Conservation (phyloP, 2,888 invertebrate genomes). For the Zelleria hepariella region DNA sequence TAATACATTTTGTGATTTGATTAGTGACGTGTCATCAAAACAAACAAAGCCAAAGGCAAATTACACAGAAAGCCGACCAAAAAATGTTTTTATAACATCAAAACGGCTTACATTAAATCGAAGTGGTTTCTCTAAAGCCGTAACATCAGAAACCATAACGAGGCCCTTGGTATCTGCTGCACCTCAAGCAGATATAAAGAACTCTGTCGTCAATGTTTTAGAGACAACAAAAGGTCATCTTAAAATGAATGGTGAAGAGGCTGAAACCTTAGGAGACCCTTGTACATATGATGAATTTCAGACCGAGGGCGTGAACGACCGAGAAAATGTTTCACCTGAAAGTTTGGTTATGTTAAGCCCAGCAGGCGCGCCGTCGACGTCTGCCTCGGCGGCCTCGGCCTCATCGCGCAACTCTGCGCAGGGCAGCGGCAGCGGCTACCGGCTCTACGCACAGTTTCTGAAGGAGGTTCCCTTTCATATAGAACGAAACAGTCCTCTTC, state of each 20-base stretch:
- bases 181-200: background rate
- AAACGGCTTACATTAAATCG: conserved; percentile 39
- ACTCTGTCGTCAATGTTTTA: background rate
- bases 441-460: background rate
- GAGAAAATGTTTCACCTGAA: background rate
- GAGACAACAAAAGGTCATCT: background rate
- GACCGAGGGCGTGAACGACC: background rate
- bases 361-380: background rate
- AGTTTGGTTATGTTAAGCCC: conserved; percentile 1
- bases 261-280: too few relatives aligned
- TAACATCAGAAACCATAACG: conserved; percentile 50
- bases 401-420: background rate
- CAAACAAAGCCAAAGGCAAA: background rate
- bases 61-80: background rate
- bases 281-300: background rate
- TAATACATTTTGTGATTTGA: conserved; percentile 9
- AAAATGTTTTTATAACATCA: conserved; percentile 29
- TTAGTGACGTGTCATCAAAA: background rate
- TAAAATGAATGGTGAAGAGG: too few relatives aligned
- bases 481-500: background rate
- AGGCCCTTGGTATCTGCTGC: conserved; percentile 20
- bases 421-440: background rate
- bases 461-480: background rate
- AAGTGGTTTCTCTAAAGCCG: conserved; percentile 42
- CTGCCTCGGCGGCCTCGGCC: background rate